Conservation (phyloP, 2,888 invertebrate genomes). For the Didymodactylos carnosus region DNA sequence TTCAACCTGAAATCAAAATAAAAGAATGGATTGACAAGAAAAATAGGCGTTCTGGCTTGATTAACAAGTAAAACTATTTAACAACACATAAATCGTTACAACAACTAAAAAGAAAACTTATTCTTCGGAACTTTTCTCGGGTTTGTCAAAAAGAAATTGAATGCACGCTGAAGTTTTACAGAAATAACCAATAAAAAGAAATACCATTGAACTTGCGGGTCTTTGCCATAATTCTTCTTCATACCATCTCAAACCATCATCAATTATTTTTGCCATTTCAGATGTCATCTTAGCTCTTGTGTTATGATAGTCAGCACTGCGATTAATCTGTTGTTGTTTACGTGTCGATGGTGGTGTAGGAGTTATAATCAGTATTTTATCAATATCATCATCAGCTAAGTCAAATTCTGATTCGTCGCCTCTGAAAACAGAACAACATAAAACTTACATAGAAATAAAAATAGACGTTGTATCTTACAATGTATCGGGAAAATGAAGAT, state of each 20-base stretch:
- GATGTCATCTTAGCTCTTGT: constrained; percentile 80
- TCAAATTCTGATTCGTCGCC: constrained; percentile 54
- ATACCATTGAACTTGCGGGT: neutral
- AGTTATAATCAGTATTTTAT: constrained; percentile 79
- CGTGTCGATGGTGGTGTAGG: constrained; percentile 45
- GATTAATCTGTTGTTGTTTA: constrained; percentile 50
- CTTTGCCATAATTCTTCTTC: constrained; percentile 8
- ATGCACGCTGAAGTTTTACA: too few species aligned
- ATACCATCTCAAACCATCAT: constrained; percentile 53
- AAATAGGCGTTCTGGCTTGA: too few species aligned
- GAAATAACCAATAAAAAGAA: too few species aligned
- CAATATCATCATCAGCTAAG: constrained; percentile 72
- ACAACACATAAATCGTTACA: too few species aligned
- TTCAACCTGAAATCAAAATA: too few species aligned
- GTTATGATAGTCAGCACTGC: neutral
- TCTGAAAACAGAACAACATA: too few species aligned
- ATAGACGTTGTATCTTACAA: neutral
- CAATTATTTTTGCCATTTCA: constrained; percentile 78
- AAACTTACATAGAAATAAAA: neutral
- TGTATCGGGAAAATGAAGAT: neutral
- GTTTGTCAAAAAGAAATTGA: too few species aligned
- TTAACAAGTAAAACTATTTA: too few species aligned
- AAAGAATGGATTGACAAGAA: too few species aligned
- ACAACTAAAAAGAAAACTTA: too few species aligned
- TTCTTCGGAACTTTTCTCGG: too few species aligned